A percentile compares a stretch with the other conserved stretches of the same genome.
Conservation (phyloP, 2,888 invertebrate genomes). For the Sylvicola cinctus region DNA sequence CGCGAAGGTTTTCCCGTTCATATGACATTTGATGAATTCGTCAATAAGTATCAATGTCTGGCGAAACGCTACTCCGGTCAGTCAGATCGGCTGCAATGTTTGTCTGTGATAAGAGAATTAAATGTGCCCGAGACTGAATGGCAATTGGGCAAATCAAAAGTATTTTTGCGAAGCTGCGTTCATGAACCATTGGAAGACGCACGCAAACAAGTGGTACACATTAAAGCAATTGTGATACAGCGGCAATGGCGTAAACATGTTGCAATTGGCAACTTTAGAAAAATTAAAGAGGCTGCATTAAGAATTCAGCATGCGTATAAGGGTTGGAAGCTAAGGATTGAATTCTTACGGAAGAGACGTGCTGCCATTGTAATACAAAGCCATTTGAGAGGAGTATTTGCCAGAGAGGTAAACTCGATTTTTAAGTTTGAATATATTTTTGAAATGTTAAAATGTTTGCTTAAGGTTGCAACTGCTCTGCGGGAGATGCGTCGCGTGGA, state of each 20-base stretch:
- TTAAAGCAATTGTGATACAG: slow-evolving; percentile 54
- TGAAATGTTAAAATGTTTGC: slow-evolving; percentile 1
- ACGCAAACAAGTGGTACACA: slow-evolving; percentile 43
- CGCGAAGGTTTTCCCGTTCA: slow-evolving; percentile 82
- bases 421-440: neutral
- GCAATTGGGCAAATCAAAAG: slow-evolving; percentile 74
- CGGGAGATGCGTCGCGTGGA: slow-evolving; percentile 73
- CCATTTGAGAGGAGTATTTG: slow-evolving; percentile 73
- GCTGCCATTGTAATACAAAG: slow-evolving; percentile 73
- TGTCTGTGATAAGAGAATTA: slow-evolving; percentile 35
- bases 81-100: slow-evolving; percentile 14
- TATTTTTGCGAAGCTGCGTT: slow-evolving; percentile 60
- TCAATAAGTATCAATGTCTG: slow-evolving; percentile 56
- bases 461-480: slow-evolving; percentile 50
- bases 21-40: slow-evolving; percentile 54
- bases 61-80: slow-evolving; percentile 14
- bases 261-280: slow-evolving; percentile 42
- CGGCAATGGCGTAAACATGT: slow-evolving; percentile 49
- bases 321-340: slow-evolving; percentile 66
- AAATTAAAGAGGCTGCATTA: slow-evolving; percentile 43
- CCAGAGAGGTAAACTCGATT: slow-evolving; percentile 49
- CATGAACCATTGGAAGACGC: slow-evolving; percentile 70
- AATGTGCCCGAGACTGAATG: slow-evolving; percentile 55
- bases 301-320: slow-evolving; percentile 67
- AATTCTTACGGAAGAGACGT: slow-evolving; percentile 58